Evolutionary conservation across 2,888 invertebrate species (phyloP), one percentile per base, ranked within the genome.

Genomic region (Notodonta ziczac): DNA sequence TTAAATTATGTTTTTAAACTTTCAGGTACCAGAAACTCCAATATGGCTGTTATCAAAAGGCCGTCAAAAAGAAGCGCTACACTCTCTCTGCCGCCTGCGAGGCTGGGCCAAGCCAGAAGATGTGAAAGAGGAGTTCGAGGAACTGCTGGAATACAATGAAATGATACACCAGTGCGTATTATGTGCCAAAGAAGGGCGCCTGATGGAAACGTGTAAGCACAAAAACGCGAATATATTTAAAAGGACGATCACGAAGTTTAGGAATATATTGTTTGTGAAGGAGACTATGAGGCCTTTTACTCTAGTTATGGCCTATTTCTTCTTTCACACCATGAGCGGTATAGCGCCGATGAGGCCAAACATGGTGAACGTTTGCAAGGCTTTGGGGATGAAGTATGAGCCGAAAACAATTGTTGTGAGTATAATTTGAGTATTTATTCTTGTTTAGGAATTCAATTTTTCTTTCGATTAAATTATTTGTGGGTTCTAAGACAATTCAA

Each of bases 31-130:
- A 0, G 95, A 95, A 83, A 94, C 95, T 7, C 95, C 95, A 48
- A 88, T 94, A 74, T 95, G 95, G 95, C 80, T 95, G n/a, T 70
- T 95, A 62, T 94, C 95, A 0, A 94, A 94, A 69, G 94, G 94
- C 8, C 87, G 94, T 0, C 88, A 89, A 69, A 91, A 94, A 74
- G 94, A 95, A 10, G 95, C 95, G 0, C 72, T 93, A 10, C 84
- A 79, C 42, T 93, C 95, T 0, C 83, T 95, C n/a, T 94, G 94
- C 66, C 93, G 94, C 69, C 86, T 95, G 1, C 86, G 95, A 60
- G 95, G 95, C 2, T 95, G 94, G 94, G 89, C 91, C 0, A 66
- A 90, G 7, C 94, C 94, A 0, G 87, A 90, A 63, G 88, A 91
- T n/a, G 94, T 95, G 0, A 86, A 90, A 67, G 85, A 93, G 54